A percentile compares a stretch with the other conserved stretches of the same genome.
Evolutionary conservation across 92 coral and sea anemone genomes (phyloP).

Genomic region (Epizoanthus rinbou): DNA sequence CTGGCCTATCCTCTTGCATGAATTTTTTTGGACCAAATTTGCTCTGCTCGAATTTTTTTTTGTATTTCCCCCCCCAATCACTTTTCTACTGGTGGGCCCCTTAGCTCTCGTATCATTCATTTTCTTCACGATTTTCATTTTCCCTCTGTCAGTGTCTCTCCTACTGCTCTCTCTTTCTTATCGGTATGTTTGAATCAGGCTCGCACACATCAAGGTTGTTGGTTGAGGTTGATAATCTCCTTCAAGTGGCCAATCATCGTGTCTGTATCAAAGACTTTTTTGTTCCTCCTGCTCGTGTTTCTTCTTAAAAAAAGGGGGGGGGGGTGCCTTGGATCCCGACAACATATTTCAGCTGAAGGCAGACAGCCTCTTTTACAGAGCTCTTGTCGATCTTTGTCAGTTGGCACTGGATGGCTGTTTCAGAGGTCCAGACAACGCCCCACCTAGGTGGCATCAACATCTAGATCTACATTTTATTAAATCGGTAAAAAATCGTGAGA

Average conservation of each 20-base stretch:
- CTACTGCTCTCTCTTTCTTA: slow-evolving; percentile 5
- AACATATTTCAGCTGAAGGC: neutral
- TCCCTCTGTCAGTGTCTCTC: slow-evolving; percentile 13
- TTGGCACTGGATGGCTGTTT: neutral
- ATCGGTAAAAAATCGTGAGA: too few species aligned
- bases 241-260: neutral
- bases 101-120: slow-evolving; percentile 28
- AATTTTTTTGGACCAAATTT: too few species aligned
- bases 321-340: neutral
- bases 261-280: neutral
- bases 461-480: too few species aligned
- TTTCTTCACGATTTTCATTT: slow-evolving; percentile 4
- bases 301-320: neutral
- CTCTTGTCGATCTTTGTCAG: neutral
- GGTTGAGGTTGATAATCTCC: neutral
- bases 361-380: neutral
- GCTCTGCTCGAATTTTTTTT: too few species aligned
- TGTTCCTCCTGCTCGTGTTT: neutral
- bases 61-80: too few species aligned
- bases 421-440: neutral
- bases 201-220: slow-evolving; percentile 9
- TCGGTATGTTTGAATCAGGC: neutral
- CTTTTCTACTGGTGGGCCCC: too few species aligned
- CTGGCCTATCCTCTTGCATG: too few species aligned
- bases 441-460: neutral